A percentile compares a stretch with the other conserved stretches of the same genome.
These are phyloP conservation scores for Elysia crispata DNA, from an alignment of 2,888 invertebrate species.

Conservation along the genomic window DNA sequence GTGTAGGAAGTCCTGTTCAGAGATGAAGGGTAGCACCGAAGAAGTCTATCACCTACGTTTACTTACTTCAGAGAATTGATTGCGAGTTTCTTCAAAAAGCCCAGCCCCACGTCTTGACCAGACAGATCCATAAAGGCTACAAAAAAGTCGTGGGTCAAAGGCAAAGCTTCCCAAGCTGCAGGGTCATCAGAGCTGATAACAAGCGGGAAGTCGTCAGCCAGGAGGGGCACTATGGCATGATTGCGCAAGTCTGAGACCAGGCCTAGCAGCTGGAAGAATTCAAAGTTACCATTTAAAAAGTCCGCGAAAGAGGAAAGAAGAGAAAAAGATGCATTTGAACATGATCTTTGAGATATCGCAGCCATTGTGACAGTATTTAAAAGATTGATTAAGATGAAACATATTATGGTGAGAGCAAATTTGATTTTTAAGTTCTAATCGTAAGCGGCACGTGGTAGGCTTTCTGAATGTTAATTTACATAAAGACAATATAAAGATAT, in stretches of 20 bases:
- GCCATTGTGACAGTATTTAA: too few species aligned
- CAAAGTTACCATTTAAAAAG: too few species aligned
- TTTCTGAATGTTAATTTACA: not conserved
- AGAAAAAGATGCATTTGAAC: not conserved
- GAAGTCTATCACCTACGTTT: too few species aligned
- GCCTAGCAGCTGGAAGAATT: slow-evolving; percentile 63
- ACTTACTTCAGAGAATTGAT: slow-evolving; percentile 72
- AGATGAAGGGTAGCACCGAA: too few species aligned
- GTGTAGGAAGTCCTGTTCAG: too few species aligned
- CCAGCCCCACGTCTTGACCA: slow-evolving; percentile 64
- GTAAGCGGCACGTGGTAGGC: too few species aligned
- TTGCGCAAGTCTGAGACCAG: slow-evolving; percentile 54
- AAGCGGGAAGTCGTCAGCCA: slow-evolving; percentile 59
- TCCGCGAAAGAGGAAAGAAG: not conserved
- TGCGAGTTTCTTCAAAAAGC: slow-evolving; percentile 69
- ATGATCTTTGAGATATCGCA: too few species aligned
- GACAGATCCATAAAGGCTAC: slow-evolving; percentile 71
- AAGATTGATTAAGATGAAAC: too few species aligned
- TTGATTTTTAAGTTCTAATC: not conserved
- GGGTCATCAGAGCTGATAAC: slow-evolving; percentile 73
- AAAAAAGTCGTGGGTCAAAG: slow-evolving; percentile 73
- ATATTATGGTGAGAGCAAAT: not conserved
- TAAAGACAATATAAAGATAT: not conserved
- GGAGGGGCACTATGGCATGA: too few species aligned
- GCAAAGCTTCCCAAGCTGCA: slow-evolving; percentile 66